Percentiles rank a stretch among this genome's conserved stretches.
Conservation (phyloP, 2,888 invertebrate genomes). For the Pyrocoelia pectoralis region DNA sequence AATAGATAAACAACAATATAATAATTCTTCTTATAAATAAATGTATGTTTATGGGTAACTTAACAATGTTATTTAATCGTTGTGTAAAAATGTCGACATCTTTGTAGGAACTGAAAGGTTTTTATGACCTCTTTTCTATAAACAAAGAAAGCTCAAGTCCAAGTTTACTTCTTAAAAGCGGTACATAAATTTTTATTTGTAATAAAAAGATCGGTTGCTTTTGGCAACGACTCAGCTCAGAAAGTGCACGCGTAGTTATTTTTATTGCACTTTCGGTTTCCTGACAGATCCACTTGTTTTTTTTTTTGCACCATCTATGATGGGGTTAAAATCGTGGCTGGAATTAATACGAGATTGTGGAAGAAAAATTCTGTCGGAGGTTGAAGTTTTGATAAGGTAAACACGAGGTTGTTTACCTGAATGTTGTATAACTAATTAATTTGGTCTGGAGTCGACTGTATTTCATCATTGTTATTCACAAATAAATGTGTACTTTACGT, state of each 20-base stretch:
- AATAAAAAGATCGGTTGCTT: slow-evolving; percentile 18
- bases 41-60: slow-evolving; percentile 32
- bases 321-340: not conserved
- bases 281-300: slow-evolving; percentile 27
- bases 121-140: not conserved
- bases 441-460: not conserved
- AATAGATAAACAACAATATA: slow-evolving; percentile 17
- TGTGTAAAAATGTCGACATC: slow-evolving; percentile 1
- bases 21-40: slow-evolving; percentile 13
- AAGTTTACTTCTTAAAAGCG: slow-evolving; percentile 18
- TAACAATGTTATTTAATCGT: slow-evolving; percentile 17
- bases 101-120: not conserved
- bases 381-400: not conserved
- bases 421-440: not conserved
- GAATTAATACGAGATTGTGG: not conserved
- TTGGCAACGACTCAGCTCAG: slow-evolving; percentile 27
- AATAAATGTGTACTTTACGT: not conserved
- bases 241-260: slow-evolving; percentile 31
- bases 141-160: slow-evolving; percentile 26
- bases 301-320: not conserved
- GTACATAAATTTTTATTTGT: slow-evolving; percentile 20
- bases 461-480: not conserved
- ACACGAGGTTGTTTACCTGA: not conserved
- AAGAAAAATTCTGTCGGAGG: no score
- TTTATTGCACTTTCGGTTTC: slow-evolving; percentile 36